These are phyloP conservation scores for Xiphophorus couchianus DNA, from an alignment of 2,113 vertebrate genomes.

Conservation along the genomic window DNA sequence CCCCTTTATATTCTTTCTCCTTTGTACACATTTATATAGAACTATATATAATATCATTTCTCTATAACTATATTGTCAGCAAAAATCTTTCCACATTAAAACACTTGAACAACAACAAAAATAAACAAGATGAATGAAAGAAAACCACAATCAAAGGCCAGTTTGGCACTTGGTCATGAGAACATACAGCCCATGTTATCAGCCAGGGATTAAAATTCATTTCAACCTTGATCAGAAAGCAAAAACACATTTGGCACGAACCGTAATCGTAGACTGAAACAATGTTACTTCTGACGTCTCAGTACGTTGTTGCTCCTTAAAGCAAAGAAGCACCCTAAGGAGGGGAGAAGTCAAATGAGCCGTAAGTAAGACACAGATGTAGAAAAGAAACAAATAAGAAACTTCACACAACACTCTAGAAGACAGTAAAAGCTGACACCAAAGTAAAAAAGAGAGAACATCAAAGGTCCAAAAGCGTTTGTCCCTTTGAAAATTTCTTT, in stretches of 20 bases:
- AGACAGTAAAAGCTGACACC: conserved; percentile 38
- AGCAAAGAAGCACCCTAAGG: conserved; percentile 26
- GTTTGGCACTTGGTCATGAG: conserved; percentile 80
- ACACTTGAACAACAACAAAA: conserved; percentile 58
- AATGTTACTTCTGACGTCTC: conserved; percentile 45
- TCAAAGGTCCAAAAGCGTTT: conserved; percentile 29
- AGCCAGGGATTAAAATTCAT: conserved; percentile 51
- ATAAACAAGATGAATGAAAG: conserved; percentile 47
- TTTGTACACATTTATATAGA: conserved; percentile 81
- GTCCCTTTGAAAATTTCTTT: conserved; percentile 41
- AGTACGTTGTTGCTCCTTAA: conserved; percentile 18
- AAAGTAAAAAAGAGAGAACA: conserved; percentile 43
- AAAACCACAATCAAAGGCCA: conserved; percentile 69
- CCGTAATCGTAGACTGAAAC: conserved; percentile 79
- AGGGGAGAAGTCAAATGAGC: conserved; percentile 32
- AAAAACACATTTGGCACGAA: conserved; percentile 79
- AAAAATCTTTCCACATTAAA: conserved; percentile 71
- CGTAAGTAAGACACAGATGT: conserved; percentile 53
- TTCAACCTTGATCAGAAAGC: conserved; percentile 55
- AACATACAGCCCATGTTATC: conserved; percentile 66
- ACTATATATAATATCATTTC: conserved; percentile 79
- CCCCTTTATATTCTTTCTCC: conserved; percentile 79
- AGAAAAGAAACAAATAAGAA: conserved; percentile 51
- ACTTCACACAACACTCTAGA: conserved; percentile 43
- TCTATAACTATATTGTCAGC: conserved; percentile 80